These are phyloP conservation scores for Epinephelus moara DNA, from an alignment of 2,113 vertebrate genomes.

Conservation along the genomic window DNA sequence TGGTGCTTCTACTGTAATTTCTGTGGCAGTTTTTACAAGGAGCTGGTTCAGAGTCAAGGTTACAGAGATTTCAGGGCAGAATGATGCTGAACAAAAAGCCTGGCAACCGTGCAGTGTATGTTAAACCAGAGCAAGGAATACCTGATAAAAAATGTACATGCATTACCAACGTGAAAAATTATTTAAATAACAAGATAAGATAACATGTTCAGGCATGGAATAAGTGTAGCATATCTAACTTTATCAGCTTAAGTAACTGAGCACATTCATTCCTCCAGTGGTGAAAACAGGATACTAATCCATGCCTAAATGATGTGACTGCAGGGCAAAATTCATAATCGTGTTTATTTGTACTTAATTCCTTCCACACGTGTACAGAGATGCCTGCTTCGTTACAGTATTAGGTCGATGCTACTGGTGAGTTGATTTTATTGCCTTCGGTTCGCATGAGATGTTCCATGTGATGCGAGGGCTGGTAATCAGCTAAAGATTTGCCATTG, in stretches of 20 bases:
- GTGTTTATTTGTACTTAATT: conserved; percentile 74
- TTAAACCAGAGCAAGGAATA: conserved; percentile 2
- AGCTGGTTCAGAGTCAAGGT: background rate
- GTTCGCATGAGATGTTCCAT: background rate
- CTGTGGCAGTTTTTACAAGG: conserved; percentile 4
- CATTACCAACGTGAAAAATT: conserved; percentile 33
- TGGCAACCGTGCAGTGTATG: background rate
- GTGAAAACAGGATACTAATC: conserved; percentile 69
- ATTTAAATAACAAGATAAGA: conserved; percentile 68
- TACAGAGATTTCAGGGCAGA: conserved; percentile 1
- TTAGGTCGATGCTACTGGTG: conserved; percentile 6
- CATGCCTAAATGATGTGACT: conserved; percentile 69
- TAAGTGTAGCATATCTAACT: conserved; percentile 58
- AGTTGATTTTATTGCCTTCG: conserved; percentile 25
- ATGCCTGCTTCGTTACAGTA: conserved; percentile 35
- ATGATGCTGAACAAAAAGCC: background rate
- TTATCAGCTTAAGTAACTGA: conserved; percentile 67
- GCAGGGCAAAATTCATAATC: conserved; percentile 72
- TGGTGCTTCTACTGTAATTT: conserved; percentile 25
- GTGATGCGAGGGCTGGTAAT: conserved; percentile 11
- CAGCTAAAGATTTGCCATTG: conserved; percentile 30
- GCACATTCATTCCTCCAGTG: conserved; percentile 55
- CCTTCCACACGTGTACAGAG: conserved; percentile 46
- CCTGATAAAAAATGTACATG: conserved; percentile 43
- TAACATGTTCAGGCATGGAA: conserved; percentile 58